Percentiles rank a stretch among this genome's conserved stretches.
Evolutionary conservation across 2,113 vertebrate genomes (phyloP).

Genomic region (Osmerus mordax): DNA sequence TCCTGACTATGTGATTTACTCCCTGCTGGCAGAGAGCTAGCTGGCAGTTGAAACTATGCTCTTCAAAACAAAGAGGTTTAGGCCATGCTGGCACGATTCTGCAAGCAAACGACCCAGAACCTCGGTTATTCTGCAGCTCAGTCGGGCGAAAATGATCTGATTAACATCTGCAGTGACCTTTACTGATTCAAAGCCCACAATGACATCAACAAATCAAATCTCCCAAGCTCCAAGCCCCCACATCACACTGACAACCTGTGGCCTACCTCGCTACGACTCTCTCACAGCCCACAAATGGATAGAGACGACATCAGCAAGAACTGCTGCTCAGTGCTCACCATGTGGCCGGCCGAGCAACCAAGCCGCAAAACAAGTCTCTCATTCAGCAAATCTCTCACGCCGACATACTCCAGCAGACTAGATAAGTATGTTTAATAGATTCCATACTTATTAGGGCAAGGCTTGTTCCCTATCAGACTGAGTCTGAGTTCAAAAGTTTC

Average conservation of each 20-base stretch:
- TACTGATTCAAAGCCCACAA: constrained; percentile 39
- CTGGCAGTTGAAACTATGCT: background rate
- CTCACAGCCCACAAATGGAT: constrained; percentile 20
- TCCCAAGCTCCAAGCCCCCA: constrained; percentile 22
- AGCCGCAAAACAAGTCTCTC: constrained; percentile 35
- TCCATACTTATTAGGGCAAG: constrained; percentile 18
- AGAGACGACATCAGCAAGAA: constrained; percentile 55
- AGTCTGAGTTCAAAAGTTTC: background rate
- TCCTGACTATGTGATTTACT: background rate
- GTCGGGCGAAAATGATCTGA: constrained; percentile 38
- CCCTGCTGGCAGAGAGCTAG: background rate
- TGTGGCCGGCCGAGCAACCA: constrained; percentile 43
- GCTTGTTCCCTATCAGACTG: constrained; percentile 15
- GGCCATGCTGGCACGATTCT: background rate
- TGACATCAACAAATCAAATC: constrained; percentile 34
- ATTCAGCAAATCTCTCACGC: constrained; percentile 9
- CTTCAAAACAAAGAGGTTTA: background rate
- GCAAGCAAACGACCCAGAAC: constrained; percentile 25
- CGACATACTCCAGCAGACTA: constrained; percentile 16
- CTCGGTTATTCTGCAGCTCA: constrained; percentile 15
- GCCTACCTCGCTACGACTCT: constrained; percentile 14
- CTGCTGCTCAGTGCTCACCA: constrained; percentile 53
- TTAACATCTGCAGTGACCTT: constrained; percentile 51
- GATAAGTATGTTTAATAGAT: background rate
- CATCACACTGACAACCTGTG: constrained; percentile 39